phyloP scores from a whole-genome alignment of 1,140 invertebrate genomes.

The Drosophila bocqueti region DNA sequence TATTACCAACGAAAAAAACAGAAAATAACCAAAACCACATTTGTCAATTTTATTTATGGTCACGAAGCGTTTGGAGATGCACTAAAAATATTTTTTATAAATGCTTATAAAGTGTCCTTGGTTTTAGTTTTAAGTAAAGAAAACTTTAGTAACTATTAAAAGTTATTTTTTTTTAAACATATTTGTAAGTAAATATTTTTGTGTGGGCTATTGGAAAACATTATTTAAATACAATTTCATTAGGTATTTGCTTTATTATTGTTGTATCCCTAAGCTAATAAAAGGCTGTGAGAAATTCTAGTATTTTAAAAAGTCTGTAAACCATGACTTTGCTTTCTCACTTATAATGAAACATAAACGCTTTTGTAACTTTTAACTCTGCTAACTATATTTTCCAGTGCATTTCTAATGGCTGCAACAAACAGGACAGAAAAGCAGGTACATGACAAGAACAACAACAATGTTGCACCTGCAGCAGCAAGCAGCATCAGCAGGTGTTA shows the following conservation, averaged over 20 bases:
- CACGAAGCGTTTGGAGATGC: constrained; percentile 67
- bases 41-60: constrained; percentile 83
- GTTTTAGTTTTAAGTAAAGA: neutral
- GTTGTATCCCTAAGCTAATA: too few species aligned
- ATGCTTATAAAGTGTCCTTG: rapidly evolving
- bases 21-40: constrained; percentile 53
- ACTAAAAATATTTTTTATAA: constrained; percentile 14
- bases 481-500: constrained; percentile 70
- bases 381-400: constrained; percentile 4
- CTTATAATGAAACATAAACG: neutral
- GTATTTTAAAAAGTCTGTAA: too few species aligned
- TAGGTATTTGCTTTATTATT: too few species aligned
- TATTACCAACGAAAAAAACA: constrained; percentile 8
- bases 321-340: neutral
- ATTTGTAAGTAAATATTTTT: too few species aligned
- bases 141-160: neutral
- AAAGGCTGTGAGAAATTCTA: too few species aligned
- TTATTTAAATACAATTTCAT: too few species aligned
- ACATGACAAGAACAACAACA: constrained; percentile 41
- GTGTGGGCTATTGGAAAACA: too few species aligned
- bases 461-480: constrained; percentile 40
- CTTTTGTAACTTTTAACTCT: neutral
- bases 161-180: neutral
- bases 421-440: constrained; percentile 23
- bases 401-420: constrained; percentile 46